Evolutionary conservation across 2,797 vertebrate genomes (phyloP).

Genomic region (Synaphobranchus kaupii): DNA sequence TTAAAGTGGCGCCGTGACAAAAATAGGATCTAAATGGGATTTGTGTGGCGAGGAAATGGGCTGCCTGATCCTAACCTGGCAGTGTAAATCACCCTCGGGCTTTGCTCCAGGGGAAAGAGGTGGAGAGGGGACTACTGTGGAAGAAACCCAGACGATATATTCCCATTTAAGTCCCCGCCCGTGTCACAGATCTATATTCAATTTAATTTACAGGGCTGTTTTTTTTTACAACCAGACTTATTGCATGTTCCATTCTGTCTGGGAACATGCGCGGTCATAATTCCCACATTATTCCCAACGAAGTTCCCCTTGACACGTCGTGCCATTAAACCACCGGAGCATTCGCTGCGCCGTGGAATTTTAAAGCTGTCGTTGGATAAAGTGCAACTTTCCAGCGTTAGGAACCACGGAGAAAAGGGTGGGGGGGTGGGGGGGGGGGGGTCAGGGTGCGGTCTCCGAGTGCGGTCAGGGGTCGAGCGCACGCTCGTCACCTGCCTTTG

Average conservation of each 20-base stretch:
- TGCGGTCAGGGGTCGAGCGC: not conserved
- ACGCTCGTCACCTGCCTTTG: constrained; percentile 57
- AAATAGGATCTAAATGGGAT: constrained; percentile 68
- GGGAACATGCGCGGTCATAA: not conserved
- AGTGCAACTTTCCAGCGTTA: not conserved
- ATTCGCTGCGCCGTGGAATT: not conserved
- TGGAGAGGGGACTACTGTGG: not conserved
- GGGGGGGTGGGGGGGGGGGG: not conserved
- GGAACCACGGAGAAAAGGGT: not conserved
- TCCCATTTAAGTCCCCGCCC: not conserved
- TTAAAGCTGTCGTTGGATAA: not conserved
- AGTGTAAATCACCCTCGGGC: constrained; percentile 27
- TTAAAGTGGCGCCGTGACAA: constrained; percentile 73
- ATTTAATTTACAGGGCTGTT: not conserved
- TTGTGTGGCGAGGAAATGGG: constrained; percentile 64
- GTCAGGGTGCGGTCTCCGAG: not conserved
- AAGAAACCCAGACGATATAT: not conserved
- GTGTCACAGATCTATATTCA: not conserved
- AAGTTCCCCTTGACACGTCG: not conserved
- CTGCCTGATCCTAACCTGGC: constrained; percentile 64
- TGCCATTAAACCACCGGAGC: not conserved
- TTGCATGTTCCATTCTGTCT: not conserved
- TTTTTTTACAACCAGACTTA: not conserved
- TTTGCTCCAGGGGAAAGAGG: constrained; percentile 12
- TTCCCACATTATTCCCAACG: not conserved